phyloP scores from a whole-genome alignment of 2,888 invertebrate species.

The Strigamia transsilvanica region DNA sequence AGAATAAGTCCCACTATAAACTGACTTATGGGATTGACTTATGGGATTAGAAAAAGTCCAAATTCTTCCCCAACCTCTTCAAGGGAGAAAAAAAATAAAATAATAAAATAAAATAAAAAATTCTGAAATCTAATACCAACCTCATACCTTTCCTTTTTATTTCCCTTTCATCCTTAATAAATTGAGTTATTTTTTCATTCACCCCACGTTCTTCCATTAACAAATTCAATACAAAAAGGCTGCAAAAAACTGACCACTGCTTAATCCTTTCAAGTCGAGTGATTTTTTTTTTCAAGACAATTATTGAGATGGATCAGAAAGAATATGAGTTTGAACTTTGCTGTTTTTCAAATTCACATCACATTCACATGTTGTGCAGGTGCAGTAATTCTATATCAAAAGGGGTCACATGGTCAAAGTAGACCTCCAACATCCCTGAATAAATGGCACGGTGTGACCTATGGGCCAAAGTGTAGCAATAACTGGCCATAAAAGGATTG shows the following conservation, averaged over 20 bases:
- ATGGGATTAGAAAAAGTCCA: conserved; percentile 20
- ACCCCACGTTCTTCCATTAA: conserved; percentile 16
- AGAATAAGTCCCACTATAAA: conserved; percentile 4
- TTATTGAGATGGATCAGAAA: not conserved
- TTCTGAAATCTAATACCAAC: conserved; percentile 1
- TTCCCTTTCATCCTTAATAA: conserved; percentile 26
- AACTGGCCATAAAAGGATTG: conserved; percentile 18
- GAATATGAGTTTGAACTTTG: conserved; percentile 11
- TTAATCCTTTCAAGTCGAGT: conserved; percentile 9
- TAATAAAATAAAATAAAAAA: not conserved
- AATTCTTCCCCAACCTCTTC: not conserved
- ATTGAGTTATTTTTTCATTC: conserved; percentile 11
- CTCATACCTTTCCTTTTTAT: conserved; percentile 20
- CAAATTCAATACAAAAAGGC: conserved; percentile 16
- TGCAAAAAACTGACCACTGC: conserved; percentile 4
- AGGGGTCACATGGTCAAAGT: conserved; percentile 4
- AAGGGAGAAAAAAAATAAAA: not conserved
- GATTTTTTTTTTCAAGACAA: not conserved
- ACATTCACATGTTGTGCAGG: conserved; percentile 18
- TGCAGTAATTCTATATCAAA: conserved; percentile 30
- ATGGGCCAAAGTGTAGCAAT: conserved; percentile 14
- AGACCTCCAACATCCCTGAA: conserved; percentile 15
- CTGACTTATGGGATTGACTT: conserved; percentile 24
- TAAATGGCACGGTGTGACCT: conserved; percentile 30
- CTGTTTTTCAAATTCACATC: conserved; percentile 15